Conservation (phyloP, 1,140 invertebrate species). For the Gonatopus flavifemur region DNA sequence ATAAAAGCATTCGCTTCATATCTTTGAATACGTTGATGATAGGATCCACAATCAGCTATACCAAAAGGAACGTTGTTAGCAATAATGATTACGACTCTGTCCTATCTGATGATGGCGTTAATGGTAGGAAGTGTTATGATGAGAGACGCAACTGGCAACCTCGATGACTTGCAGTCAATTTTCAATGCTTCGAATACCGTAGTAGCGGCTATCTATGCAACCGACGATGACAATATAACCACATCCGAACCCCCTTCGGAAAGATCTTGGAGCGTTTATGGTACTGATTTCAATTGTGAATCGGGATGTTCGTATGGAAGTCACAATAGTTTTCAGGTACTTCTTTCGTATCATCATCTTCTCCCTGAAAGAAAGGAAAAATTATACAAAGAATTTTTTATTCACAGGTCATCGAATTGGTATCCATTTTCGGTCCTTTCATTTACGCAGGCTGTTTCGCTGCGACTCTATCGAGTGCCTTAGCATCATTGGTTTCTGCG, state of each 20-base stretch:
- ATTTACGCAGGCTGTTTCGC: conserved; percentile 97
- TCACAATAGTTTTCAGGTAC: conserved; percentile 81
- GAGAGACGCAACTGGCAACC: conserved; percentile 74
- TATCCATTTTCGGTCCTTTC: conserved; percentile 85
- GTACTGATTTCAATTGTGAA: conserved; percentile 50
- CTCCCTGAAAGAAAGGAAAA: neutral
- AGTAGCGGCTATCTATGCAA: conserved; percentile 7
- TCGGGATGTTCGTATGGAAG: conserved; percentile 71
- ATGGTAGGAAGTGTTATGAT: conserved; percentile 73
- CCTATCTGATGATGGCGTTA: conserved; percentile 82
- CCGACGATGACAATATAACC: conserved; percentile 9
- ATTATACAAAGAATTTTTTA: too few relatives aligned
- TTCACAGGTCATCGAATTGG: conserved; percentile 84
- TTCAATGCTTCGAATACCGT: conserved; percentile 20
- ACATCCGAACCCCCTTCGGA: conserved; percentile 6
- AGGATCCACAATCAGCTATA: conserved; percentile 90
- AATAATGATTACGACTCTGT: conserved; percentile 80
- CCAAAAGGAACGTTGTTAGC: conserved; percentile 89
- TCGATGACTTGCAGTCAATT: conserved; percentile 54
- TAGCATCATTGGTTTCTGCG: conserved; percentile 93
- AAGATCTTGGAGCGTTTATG: conserved; percentile 35
- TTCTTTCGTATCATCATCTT: neutral
- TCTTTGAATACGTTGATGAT: conserved; percentile 29
- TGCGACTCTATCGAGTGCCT: conserved; percentile 91
- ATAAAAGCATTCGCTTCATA: too few relatives aligned